Evolutionary conservation across 64 coral and sea anemone genomes (phyloP).

Genomic region (Montipora foliosa): DNA sequence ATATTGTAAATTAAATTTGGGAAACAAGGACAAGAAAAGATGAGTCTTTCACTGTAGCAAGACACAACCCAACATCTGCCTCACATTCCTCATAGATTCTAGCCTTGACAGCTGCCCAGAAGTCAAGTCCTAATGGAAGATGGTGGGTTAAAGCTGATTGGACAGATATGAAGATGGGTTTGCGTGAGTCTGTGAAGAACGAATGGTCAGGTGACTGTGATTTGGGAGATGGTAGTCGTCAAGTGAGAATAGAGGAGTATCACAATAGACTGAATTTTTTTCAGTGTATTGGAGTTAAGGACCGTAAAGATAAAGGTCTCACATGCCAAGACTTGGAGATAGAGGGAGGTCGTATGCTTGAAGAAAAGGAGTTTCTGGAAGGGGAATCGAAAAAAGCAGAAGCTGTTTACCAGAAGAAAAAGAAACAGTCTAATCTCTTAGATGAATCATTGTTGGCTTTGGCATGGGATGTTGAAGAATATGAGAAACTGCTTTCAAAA

Average conservation of each 20-base stretch:
- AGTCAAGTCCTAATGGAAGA: no score
- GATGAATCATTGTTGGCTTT: constrained; percentile 73
- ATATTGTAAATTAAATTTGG: no score
- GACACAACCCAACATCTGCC: no score
- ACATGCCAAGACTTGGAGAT: constrained; percentile 8
- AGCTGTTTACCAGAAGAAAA: constrained; percentile 20
- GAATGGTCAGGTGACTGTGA: constrained; percentile 40
- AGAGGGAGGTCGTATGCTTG: neutral
- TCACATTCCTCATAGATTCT: no score
- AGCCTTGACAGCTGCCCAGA: no score
- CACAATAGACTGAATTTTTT: constrained; percentile 3
- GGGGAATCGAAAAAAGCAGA: neutral
- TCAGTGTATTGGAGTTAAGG: constrained; percentile 8
- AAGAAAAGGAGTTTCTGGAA: constrained; percentile 35
- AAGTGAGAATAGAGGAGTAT: constrained; percentile 22
- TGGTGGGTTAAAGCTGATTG: constrained; percentile 55
- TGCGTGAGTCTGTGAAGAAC: constrained; percentile 4
- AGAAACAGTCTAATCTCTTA: constrained; percentile 41
- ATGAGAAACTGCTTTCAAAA: constrained; percentile 7
- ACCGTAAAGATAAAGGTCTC: neutral
- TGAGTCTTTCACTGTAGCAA: no score
- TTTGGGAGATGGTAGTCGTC: neutral
- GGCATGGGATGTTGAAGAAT: constrained; percentile 73
- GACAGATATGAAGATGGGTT: neutral
- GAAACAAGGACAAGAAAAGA: no score